Conservation (phyloP, 2,113 vertebrate genomes). For the Catagonus wagneri region DNA sequence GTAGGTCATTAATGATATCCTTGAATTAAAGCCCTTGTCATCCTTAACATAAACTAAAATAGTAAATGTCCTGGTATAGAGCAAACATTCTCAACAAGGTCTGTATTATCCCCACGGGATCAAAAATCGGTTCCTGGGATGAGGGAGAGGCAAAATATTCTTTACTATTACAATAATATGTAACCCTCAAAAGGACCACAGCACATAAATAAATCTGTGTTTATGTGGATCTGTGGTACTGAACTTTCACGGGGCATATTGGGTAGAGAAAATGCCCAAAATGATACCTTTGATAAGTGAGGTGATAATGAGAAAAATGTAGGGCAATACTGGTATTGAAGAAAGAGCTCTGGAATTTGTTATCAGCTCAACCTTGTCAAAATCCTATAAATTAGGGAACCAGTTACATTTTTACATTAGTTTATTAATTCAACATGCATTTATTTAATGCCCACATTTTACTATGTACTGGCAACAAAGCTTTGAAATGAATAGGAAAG, state of each 20-base stretch:
- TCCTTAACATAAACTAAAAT: neutral
- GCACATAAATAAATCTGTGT: neutral
- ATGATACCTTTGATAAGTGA: accelerated
- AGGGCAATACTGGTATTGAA: neutral
- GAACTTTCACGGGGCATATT: neutral
- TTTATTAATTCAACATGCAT: neutral
- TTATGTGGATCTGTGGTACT: neutral
- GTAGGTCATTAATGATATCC: neutral
- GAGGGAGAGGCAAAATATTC: neutral
- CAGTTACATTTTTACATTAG: neutral
- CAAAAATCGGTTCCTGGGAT: neutral
- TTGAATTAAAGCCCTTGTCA: neutral
- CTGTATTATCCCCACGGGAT: neutral
- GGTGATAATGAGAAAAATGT: neutral
- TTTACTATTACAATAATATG: neutral
- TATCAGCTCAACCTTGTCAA: neutral
- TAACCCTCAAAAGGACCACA: neutral
- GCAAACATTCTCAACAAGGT: neutral
- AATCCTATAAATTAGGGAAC: neutral
- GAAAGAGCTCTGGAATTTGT: neutral
- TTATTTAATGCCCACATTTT: neutral
- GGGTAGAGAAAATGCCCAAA: neutral
- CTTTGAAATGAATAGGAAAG: neutral
- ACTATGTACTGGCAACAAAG: neutral
- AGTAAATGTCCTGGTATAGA: neutral